A percentile compares a stretch with the other conserved stretches of the same genome.
Evolutionary conservation across 35 echinoderm and acorn worm genomes (phyloP).

Genomic region (Apostichopus californicus): DNA sequence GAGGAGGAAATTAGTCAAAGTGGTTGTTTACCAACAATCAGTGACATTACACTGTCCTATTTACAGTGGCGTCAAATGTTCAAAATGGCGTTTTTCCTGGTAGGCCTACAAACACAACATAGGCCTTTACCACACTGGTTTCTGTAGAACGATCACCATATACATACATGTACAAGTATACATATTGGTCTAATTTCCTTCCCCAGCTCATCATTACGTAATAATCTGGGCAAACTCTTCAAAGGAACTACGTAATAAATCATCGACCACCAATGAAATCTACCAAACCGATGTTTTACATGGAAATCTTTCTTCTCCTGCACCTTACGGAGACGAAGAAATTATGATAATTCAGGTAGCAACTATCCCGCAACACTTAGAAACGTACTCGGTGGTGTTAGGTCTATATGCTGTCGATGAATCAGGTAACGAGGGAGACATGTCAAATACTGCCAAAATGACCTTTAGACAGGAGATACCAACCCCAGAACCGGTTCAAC

Average conservation of each 20-base stretch:
- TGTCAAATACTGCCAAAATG: constrained; percentile 5
- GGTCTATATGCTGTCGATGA: constrained; percentile 32
- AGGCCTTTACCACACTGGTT: no score
- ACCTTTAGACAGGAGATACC: constrained; percentile 8
- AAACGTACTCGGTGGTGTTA: not conserved
- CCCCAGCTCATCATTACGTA: not conserved
- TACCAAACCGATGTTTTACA: not conserved
- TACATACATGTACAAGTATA: no score
- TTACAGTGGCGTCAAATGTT: no score
- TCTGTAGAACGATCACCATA: no score
- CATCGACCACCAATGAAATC: not conserved
- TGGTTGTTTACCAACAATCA: no score
- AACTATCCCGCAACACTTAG: not conserved
- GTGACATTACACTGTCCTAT: no score
- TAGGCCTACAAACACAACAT: no score
- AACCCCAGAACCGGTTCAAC: not conserved
- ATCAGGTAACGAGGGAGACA: not conserved
- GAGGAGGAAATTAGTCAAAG: no score
- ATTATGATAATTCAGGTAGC: not conserved
- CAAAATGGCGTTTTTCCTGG: no score
- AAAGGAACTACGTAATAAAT: not conserved
- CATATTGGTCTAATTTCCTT: no score
- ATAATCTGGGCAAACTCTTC: not conserved
- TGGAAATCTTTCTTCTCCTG: constrained; percentile 17
- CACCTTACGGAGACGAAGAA: not conserved